Percentiles rank a stretch among this genome's conserved stretches.
phyloP scores from a whole-genome alignment of 2,888 invertebrate genomes.

The Allacma fusca region DNA sequence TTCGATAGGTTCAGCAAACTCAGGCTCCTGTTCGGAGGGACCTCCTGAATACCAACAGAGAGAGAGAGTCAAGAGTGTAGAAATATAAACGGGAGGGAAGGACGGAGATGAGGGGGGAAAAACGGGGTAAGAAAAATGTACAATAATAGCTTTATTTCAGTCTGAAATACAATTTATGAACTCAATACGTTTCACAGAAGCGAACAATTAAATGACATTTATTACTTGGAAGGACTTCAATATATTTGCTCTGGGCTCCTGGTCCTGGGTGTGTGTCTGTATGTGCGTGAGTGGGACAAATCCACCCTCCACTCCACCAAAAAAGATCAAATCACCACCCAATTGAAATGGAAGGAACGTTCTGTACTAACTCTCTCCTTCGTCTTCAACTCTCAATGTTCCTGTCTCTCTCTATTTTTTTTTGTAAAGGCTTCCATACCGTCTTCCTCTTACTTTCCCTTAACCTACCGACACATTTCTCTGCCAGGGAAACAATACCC shows the following conservation, averaged over 20 bases:
- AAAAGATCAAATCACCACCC: slow-evolving; percentile 37
- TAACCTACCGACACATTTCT: slow-evolving; percentile 50
- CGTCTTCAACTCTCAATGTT: slow-evolving; percentile 7
- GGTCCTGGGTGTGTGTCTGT: neutral
- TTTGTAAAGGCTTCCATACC: slow-evolving; percentile 34
- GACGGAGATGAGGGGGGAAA: slow-evolving; percentile 25
- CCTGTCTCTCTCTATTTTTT: slow-evolving; percentile 14
- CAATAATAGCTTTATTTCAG: slow-evolving; percentile 49
- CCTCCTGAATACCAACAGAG: slow-evolving; percentile 55
- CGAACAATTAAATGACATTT: slow-evolving; percentile 62
- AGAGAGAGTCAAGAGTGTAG: neutral
- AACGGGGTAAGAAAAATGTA: slow-evolving; percentile 42
- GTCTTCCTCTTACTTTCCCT: slow-evolving; percentile 41
- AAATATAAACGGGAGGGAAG: neutral
- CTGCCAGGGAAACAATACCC: slow-evolving; percentile 38
- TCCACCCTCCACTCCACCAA: slow-evolving; percentile 30
- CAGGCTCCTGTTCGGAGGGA: slow-evolving; percentile 82
- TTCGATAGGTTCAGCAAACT: slow-evolving; percentile 88
- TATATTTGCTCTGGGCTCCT: slow-evolving; percentile 42
- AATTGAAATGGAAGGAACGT: slow-evolving; percentile 49
- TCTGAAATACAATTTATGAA: slow-evolving; percentile 59
- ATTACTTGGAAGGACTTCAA: slow-evolving; percentile 50
- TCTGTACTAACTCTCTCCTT: slow-evolving; percentile 30
- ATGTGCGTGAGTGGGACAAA: slow-evolving; percentile 35
- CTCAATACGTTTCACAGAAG: slow-evolving; percentile 58